Evolutionary conservation across 2,113 vertebrate species (phyloP), one percentile per base, ranked within the genome.

Genomic region (Alethe diademata): DNA sequence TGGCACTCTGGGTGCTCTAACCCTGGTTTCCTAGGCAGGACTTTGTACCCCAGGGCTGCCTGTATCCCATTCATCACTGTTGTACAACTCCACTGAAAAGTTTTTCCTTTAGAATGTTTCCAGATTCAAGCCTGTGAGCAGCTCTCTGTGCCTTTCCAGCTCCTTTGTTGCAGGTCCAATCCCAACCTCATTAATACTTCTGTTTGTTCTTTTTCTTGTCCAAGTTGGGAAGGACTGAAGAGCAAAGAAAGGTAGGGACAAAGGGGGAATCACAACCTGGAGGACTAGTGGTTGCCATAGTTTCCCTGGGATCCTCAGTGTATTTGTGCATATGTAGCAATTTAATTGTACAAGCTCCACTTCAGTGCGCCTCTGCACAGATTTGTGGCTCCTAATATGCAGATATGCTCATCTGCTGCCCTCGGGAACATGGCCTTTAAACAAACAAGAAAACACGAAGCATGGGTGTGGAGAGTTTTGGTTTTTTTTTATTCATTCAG

Each of bases 131-230:
- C 31, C 43, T 93, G 78, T 64, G 35, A 90, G 71, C 42, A 60
- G 31, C 42, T 88, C 58, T 50, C 56, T 96, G 33, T 90, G 71
- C 54, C 82, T 84, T 81, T 67, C 38, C 76, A 93, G 40, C 9
- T 86, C 67, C 60, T 90, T 92, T 96, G 72, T 95, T 83, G 60
- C 28, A 48, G 31, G 25, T 66, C 74, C 85, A 86, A 6, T 76
- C 64, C 74, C 1, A 0, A 74, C 43, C 75, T 95, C 82, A 80
- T 93, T 93, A 95, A 69, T 35, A 74, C 17, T 86, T 61, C 24
- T 88, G 40, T 91, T 90, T 86, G 70, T 92, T 93, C 47, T 88
- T 79, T 72, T 60, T 47, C 58, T 92, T 94, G 57, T 74, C 78
- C 82, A 60, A 93, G 43, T 42, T 0, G 25, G 57, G 72, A 74